Percentiles rank a stretch among this genome's conserved stretches.
phyloP scores from a whole-genome alignment of 2,113 vertebrate species.

The Lasiurus borealis region DNA sequence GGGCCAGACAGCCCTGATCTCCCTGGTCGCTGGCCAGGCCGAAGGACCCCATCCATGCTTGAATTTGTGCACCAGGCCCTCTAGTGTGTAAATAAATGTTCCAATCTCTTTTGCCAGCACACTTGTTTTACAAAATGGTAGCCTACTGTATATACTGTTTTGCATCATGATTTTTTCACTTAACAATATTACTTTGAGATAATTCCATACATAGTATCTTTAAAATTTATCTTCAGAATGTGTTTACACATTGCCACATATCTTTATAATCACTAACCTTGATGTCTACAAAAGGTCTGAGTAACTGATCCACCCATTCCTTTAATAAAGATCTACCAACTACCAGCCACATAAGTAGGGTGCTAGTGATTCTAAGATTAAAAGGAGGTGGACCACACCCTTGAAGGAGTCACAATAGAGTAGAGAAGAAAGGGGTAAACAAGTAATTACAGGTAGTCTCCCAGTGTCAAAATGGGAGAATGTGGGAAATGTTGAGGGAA shows the following conservation, averaged over 20 bases:
- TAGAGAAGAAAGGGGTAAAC: background rate
- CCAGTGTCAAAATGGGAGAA: background rate
- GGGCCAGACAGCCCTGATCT: no score
- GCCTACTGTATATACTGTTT: background rate
- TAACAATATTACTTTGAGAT: constrained; percentile 37
- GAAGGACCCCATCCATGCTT: no score
- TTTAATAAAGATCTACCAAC: constrained; percentile 60
- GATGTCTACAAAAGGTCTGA: background rate
- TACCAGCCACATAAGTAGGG: background rate
- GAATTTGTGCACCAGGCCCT: no score
- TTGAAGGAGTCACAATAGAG: background rate
- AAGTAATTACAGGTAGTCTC: constrained; percentile 8
- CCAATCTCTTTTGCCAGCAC: background rate
- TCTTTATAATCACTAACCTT: constrained; percentile 32
- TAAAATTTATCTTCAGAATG: constrained; percentile 23
- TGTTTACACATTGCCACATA: background rate
- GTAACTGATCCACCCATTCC: constrained; percentile 27
- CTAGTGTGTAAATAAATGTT: background rate
- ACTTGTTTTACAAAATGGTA: background rate
- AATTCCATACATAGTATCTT: background rate
- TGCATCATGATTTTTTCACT: constrained; percentile 17
- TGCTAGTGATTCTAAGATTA: background rate
- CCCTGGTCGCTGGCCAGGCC: no score
- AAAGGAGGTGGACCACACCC: constrained; percentile 24
- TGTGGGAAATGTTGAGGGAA: background rate